Percentiles rank a stretch among this genome's conserved stretches.
Evolutionary conservation across 2,888 invertebrate species (phyloP).

Genomic region (Drosophila tanythrix): DNA sequence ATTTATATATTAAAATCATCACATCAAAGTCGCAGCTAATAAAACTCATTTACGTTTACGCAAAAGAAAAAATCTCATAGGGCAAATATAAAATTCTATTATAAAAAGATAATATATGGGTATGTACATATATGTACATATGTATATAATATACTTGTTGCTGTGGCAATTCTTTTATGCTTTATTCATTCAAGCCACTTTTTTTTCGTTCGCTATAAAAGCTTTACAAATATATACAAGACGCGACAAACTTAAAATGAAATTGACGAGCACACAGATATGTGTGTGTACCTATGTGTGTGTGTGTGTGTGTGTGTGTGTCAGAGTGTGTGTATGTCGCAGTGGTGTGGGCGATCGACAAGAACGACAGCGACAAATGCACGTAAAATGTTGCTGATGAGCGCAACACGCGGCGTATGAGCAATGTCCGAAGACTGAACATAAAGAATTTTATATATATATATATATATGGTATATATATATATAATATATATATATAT

Average conservation of each 20-base stretch:
- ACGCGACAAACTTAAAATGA: slow-evolving; percentile 68
- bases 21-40: not conserved
- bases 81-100: slow-evolving; percentile 17
- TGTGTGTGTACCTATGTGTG: not conserved
- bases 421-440: slow-evolving; percentile 35
- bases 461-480: not conserved
- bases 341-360: slow-evolving; percentile 47
- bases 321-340: slow-evolving; percentile 1
- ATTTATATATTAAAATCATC: not conserved
- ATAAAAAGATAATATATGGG: not conserved
- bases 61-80: slow-evolving; percentile 23
- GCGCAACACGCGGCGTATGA: slow-evolving; percentile 46
- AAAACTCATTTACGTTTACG: slow-evolving; percentile 13
- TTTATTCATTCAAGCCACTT: slow-evolving; percentile 62
- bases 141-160: slow-evolving; percentile 24
- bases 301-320: not conserved
- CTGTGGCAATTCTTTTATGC: slow-evolving; percentile 42
- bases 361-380: slow-evolving; percentile 55
- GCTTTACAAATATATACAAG: slow-evolving; percentile 38
- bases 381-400: slow-evolving; percentile 25
- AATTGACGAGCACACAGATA: slow-evolving; percentile 54
- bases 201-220: slow-evolving; percentile 52
- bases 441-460: not conserved
- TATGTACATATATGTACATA: slow-evolving; percentile 1
- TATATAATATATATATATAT: not conserved